Evolutionary conservation across 2,797 vertebrate genomes (phyloP), one percentile per base, ranked within the genome.

Genomic region (Mastacembelus armatus): DNA sequence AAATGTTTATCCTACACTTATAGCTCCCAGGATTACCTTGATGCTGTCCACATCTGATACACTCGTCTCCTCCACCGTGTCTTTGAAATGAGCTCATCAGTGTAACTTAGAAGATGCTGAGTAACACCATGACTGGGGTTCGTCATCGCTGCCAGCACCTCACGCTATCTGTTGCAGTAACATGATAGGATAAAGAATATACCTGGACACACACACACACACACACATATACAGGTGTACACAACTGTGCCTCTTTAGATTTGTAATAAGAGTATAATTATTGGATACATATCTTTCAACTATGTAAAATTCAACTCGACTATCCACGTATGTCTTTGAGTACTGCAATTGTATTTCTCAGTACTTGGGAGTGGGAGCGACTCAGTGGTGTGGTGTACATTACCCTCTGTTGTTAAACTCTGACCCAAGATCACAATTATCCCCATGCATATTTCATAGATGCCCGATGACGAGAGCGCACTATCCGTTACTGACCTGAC

Each of bases 381-480:
- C 66, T 80, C 55, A 67, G 45, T 47, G 58, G 19, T 16, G 15
- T 43, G 80, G 89, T 88, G 78, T 72, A 58, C 70, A 66, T 89
- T 89, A 86, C 83, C 83, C 70, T 84, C 58, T 78, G 81, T 88
- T 83, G 86, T 87, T 91, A 88, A 91, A 90, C 88, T 90, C 81
- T 89, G 87, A 91, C 85, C 85, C 75, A n/a, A 52, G 65, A 73
- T 55, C 81, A 86, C 87, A 89, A 91, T 92, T 83, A 88, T 85
- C 66, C 32, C 36, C 80, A 92, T 94, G 90, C 85, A 94, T 93
- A 86, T 92, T 93, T 92, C 83, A 93, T 89, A 71, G 83, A 67
- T 15, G 52, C 71, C 44, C 47, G 51, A 61, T 51, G 70, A 78
- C 78, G 78, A 43, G 54, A 63, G 77, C 60, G 43, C 71, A 72